Evolutionary conservation across 37 sponge, comb jelly and placozoan genomes (phyloP).

Genomic region (Cladorhizidae sp.): DNA sequence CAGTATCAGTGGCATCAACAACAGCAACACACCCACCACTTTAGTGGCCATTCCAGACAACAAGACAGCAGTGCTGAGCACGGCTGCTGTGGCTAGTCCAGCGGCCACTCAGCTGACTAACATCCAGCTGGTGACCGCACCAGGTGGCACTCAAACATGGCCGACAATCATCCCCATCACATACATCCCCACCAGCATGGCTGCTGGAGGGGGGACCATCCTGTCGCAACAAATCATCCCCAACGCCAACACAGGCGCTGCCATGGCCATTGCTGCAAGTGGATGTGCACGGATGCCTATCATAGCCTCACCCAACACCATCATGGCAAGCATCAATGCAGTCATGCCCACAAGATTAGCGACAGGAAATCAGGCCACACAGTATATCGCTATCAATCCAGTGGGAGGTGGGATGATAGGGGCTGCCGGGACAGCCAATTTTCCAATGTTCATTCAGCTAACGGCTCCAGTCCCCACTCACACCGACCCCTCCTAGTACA

Average conservation of each 20-base stretch:
- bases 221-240: slow-evolving; percentile 4
- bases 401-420: not conserved
- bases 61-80: not conserved
- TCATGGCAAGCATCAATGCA: not conserved
- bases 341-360: slow-evolving; percentile 2
- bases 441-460: slow-evolving; percentile 43
- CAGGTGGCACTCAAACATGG: slow-evolving; percentile 32
- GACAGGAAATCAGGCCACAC: slow-evolving; percentile 1
- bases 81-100: not conserved
- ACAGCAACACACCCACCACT: slow-evolving; percentile 4
- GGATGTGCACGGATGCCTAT: slow-evolving; percentile 18
- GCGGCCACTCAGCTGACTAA: not conserved
- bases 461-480: slow-evolving; percentile 3
- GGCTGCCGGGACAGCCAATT: not conserved
- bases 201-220: slow-evolving; percentile 14
- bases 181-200: slow-evolving; percentile 33
- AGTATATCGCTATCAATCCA: slow-evolving; percentile 23
- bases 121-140: slow-evolving; percentile 20
- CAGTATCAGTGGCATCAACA: slow-evolving; percentile 1
- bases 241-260: not conserved
- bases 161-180: slow-evolving; percentile 38
- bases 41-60: not conserved
- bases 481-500: not conserved
- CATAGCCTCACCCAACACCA: not conserved
- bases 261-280: too few species aligned